Evolutionary conservation across 2,113 vertebrate species (phyloP).

Genomic region (Tympanuchus pallidicinctus): DNA sequence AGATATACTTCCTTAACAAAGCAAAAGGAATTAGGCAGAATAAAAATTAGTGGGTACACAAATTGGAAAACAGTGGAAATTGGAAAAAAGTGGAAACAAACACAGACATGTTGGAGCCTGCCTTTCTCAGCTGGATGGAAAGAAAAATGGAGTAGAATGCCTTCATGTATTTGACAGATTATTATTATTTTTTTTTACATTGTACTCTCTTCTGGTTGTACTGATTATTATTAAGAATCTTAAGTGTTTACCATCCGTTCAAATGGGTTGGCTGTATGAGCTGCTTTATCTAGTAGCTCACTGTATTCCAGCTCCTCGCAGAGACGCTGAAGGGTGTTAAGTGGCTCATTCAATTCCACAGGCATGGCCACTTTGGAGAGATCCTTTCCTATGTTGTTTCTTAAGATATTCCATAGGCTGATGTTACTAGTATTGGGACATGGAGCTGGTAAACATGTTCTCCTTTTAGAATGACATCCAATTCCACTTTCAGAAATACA

Average conservation of each 20-base stretch:
- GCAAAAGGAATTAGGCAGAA: not conserved
- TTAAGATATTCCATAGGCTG: constrained; percentile 97
- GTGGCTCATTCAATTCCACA: constrained; percentile 92
- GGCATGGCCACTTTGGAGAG: constrained; percentile 98
- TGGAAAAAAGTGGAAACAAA: not conserved
- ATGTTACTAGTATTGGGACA: constrained; percentile 89
- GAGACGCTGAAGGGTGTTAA: constrained; percentile 95
- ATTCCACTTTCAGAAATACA: constrained; percentile 74
- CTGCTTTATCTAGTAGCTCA: constrained; percentile 91
- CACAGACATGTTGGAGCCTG: fast-evolving
- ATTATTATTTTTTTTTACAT: not conserved
- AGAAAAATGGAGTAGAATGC: not conserved
- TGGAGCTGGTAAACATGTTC: constrained; percentile 85
- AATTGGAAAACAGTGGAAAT: too few species aligned
- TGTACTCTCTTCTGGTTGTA: not conserved
- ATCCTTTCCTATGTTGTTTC: constrained; percentile 98
- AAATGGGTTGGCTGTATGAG: constrained; percentile 78
- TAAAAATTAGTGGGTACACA: not conserved
- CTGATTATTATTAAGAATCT: not conserved
- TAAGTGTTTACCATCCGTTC: constrained; percentile 88
- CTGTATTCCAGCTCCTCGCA: constrained; percentile 98
- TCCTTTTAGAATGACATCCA: constrained; percentile 73
- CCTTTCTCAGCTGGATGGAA: not conserved
- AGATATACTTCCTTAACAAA: not conserved
- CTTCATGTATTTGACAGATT: not conserved